These are phyloP conservation scores for Smithornis capensis DNA, from an alignment of 2,113 vertebrate genomes.

Conservation along the genomic window DNA sequence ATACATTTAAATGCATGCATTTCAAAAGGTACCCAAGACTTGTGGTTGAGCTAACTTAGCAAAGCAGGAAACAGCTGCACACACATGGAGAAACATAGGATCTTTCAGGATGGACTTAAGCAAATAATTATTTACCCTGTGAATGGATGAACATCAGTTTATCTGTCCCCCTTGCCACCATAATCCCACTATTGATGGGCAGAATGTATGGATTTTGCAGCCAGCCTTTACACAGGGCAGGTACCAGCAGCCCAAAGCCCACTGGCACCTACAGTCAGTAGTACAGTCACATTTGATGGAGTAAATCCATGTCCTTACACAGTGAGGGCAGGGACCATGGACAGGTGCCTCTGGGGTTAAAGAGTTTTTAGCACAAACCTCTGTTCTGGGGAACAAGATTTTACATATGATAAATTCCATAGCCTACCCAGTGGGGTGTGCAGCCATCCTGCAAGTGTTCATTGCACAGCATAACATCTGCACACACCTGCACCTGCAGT, in stretches of 20 bases:
- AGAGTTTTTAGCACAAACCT: background rate
- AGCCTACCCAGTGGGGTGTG: background rate
- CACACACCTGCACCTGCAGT: background rate
- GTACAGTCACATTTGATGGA: fast-evolving
- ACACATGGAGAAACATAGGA: background rate
- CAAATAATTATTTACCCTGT: background rate
- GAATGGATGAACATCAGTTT: background rate
- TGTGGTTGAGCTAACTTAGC: background rate
- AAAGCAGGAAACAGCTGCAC: background rate
- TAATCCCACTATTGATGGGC: background rate
- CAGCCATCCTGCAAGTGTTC: background rate
- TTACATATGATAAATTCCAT: background rate
- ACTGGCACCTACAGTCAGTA: background rate
- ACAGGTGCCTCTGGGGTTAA: background rate
- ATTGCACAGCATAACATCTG: fast-evolving
- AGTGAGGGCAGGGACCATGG: background rate
- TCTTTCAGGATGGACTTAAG: background rate
- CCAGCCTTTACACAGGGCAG: background rate
- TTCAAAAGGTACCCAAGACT: background rate
- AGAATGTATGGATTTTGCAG: background rate
- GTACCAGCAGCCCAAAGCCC: background rate
- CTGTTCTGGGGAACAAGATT: background rate
- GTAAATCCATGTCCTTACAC: background rate
- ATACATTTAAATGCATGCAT: background rate
- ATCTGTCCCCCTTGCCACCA: background rate